These are phyloP conservation scores for Serilophus lunatus DNA, from an alignment of 2,113 vertebrate species.

Conservation along the genomic window DNA sequence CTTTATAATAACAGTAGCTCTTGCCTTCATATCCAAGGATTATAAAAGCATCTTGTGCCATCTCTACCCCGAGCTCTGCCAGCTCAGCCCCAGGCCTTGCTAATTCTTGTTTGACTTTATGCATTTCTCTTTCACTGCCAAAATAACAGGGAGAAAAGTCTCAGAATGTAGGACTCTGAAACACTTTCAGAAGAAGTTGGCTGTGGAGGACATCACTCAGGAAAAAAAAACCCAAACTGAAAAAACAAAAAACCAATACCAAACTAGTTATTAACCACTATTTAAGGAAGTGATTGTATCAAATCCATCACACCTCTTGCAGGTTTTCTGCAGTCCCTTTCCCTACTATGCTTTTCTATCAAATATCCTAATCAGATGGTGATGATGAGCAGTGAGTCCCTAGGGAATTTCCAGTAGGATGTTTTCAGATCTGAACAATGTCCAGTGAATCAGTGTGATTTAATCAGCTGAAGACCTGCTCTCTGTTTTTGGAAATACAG, in stretches of 20 bases:
- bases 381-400: not conserved
- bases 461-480: not conserved
- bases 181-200: not conserved
- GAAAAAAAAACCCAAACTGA: not conserved
- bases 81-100: not conserved
- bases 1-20: not conserved
- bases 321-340: not conserved
- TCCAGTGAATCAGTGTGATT: not conserved
- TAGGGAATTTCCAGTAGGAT: not conserved
- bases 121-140: not conserved
- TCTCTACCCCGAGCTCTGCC: not conserved
- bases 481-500: not conserved
- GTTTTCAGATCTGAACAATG: not conserved
- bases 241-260: not conserved
- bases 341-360: not conserved
- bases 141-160: not conserved
- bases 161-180: not conserved
- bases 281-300: not conserved
- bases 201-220: not conserved
- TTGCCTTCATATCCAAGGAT: not conserved
- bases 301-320: not conserved
- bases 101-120: conserved; percentile 7
- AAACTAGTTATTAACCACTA: not conserved
- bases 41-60: not conserved
- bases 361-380: not conserved